phyloP scores from a whole-genome alignment of 2,888 invertebrate genomes.

The Dicyrtomina minuta region DNA sequence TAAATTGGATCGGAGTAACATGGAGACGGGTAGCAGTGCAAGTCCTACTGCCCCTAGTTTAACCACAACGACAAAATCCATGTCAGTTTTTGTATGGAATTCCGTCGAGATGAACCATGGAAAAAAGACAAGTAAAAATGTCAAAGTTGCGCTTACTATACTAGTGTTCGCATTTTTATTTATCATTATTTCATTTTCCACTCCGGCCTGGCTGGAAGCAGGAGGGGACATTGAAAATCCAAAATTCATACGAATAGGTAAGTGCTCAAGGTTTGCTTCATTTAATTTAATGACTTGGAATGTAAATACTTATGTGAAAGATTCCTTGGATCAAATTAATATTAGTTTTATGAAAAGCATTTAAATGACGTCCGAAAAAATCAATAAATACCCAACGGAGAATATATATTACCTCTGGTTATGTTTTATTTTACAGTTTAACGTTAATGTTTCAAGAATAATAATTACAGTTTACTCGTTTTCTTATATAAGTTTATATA shows the following conservation, averaged over 20 bases:
- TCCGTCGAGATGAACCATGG: slow-evolving; percentile 42
- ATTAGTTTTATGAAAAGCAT: neutral
- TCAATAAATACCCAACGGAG: too few species aligned
- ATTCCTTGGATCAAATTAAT: neutral
- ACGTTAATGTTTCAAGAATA: too few species aligned
- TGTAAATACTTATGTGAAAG: neutral
- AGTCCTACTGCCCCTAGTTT: slow-evolving; percentile 41
- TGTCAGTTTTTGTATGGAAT: slow-evolving; percentile 52
- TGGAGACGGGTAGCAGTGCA: slow-evolving; percentile 39
- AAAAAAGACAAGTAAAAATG: slow-evolving; percentile 34
- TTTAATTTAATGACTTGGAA: neutral
- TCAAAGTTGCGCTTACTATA: slow-evolving; percentile 40
- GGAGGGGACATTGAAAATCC: slow-evolving; percentile 75
- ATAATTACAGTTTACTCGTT: too few species aligned
- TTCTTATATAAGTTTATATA: too few species aligned
- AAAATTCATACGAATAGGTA: slow-evolving; percentile 78
- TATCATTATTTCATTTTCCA: slow-evolving; percentile 77
- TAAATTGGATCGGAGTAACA: too few species aligned
- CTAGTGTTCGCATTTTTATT: slow-evolving; percentile 67
- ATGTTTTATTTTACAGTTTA: too few species aligned
- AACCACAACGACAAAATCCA: slow-evolving; percentile 47
- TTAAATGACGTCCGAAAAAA: too few species aligned
- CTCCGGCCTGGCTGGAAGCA: slow-evolving; percentile 84
- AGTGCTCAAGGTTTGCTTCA: slow-evolving; percentile 56
- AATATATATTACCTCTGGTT: too few species aligned